Percentiles rank a stretch among this genome's conserved stretches.
Conservation (phyloP, 1,140 invertebrate genomes). For the Araneus ventricosus region DNA sequence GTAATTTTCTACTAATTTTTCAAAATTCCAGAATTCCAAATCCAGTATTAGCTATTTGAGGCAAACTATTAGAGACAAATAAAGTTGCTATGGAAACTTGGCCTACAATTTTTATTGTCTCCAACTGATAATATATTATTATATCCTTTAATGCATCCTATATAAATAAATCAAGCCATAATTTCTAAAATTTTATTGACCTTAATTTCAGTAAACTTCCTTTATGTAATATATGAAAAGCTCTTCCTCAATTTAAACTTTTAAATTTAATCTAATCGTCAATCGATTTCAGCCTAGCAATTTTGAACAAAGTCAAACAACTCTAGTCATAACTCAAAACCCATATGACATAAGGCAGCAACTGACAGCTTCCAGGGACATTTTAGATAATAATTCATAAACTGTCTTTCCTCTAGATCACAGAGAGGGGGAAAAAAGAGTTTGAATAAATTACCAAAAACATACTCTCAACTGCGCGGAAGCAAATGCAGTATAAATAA, state of each 20-base stretch:
- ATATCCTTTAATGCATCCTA: too few species aligned
- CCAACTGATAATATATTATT: too few species aligned
- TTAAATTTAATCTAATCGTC: not conserved
- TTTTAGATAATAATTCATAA: constrained; percentile 35
- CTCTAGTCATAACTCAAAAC: constrained; percentile 29
- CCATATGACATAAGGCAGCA: not conserved
- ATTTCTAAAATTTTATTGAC: too few species aligned
- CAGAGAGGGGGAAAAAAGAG: not conserved
- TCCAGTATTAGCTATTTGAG: too few species aligned
- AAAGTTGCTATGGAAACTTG: too few species aligned
- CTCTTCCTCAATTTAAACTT: not conserved
- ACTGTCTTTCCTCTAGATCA: not conserved
- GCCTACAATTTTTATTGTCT: too few species aligned
- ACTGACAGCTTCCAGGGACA: constrained; percentile 44
- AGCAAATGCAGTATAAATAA: constrained; percentile 52
- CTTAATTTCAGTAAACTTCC: too few species aligned
- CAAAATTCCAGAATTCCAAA: too few species aligned
- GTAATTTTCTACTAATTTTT: too few species aligned
- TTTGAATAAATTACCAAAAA: constrained; percentile 65
- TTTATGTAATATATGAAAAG: too few species aligned
- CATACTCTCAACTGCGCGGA: not conserved
- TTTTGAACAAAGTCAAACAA: not conserved
- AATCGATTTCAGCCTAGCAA: not conserved
- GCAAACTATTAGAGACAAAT: too few species aligned
- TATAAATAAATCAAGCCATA: too few species aligned